phyloP scores from a whole-genome alignment of 2,113 vertebrate genomes.

The Guaruba guarouba region DNA sequence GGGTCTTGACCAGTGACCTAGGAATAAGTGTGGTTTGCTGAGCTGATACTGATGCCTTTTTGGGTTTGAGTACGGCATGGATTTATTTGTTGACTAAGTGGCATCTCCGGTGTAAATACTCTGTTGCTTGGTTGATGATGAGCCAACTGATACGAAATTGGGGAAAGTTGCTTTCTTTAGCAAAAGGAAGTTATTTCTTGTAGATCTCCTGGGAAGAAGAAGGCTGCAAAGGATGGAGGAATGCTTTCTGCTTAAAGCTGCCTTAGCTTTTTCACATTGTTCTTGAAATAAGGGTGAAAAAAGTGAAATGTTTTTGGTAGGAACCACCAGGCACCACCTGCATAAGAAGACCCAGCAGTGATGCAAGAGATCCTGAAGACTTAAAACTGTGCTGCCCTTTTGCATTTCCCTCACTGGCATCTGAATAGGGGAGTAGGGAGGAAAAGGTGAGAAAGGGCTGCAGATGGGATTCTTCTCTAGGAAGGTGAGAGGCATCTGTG shows the following conservation, averaged over 20 bases:
- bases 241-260: neutral
- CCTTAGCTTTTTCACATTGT: neutral
- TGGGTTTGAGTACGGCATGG: neutral
- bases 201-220: neutral
- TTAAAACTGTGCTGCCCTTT: neutral
- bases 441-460: neutral
- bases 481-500: neutral
- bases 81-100: slow-evolving; percentile 19
- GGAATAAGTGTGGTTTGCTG: slow-evolving; percentile 10
- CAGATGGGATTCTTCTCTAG: neutral
- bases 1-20: neutral
- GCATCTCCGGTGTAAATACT: neutral
- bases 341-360: neutral
- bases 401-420: rapidly evolving
- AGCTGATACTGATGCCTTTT: neutral
- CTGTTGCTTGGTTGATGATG: neutral
- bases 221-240: neutral
- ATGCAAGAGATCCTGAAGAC: neutral
- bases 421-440: neutral
- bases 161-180: neutral
- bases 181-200: neutral
- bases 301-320: neutral
- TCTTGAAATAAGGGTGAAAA: neutral
- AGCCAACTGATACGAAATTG: neutral
- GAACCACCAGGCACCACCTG: neutral